A percentile compares a stretch with the other conserved stretches of the same genome.
Evolutionary conservation across 2,888 invertebrate species (phyloP).

Genomic region (Geophilus truncorum): DNA sequence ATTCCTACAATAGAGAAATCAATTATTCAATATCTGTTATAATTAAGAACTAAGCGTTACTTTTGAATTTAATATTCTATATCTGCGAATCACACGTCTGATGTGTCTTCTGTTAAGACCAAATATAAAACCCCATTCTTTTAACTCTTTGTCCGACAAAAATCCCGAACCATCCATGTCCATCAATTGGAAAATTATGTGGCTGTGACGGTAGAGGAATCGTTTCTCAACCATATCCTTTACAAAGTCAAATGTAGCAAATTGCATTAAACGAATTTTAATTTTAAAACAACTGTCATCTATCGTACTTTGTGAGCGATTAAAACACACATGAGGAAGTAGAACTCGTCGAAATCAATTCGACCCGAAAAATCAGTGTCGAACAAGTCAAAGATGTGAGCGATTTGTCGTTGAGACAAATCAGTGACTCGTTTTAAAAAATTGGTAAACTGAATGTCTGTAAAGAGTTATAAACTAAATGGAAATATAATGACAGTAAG

Average conservation of each 20-base stretch:
- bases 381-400: conserved; percentile 44
- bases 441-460: conserved; percentile 43
- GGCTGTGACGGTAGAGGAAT: conserved; percentile 44
- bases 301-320: conserved; percentile 44
- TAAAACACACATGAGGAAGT: conserved; percentile 44
- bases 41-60: background rate
- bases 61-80: background rate
- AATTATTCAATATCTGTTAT: background rate
- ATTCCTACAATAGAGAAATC: background rate
- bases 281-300: background rate
- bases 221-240: conserved; percentile 44
- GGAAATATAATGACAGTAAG: too few species aligned
- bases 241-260: too few species aligned
- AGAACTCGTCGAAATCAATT: conserved; percentile 46
- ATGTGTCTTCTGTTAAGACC: conserved; percentile 40
- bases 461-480: background rate
- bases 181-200: conserved; percentile 45
- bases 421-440: conserved; percentile 42
- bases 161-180: conserved; percentile 44
- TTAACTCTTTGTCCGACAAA: conserved; percentile 43
- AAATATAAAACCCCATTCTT: conserved; percentile 44
- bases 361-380: conserved; percentile 45
- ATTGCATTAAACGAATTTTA: conserved; percentile 25
- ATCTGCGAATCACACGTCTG: background rate
- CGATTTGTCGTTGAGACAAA: conserved; percentile 40